Percentiles rank a stretch among this genome's conserved stretches.
Conservation (phyloP, 1,140 invertebrate species). For the Psilanteris sp. region DNA sequence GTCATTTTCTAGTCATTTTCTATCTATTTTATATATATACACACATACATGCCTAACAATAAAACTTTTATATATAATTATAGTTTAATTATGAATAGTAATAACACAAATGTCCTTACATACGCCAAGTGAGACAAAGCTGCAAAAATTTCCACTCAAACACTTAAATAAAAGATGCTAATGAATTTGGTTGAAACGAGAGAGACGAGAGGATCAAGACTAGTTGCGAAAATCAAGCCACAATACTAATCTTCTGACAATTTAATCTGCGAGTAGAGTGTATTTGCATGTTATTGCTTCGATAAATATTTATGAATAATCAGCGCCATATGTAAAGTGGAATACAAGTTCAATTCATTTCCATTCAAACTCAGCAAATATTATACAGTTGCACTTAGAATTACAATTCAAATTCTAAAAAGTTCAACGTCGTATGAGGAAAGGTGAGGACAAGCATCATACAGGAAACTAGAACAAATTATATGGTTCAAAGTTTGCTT, state of each 20-base stretch:
- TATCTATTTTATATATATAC: conserved; percentile 20
- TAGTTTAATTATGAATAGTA: conserved; percentile 9
- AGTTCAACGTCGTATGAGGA: too few species aligned
- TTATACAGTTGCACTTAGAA: too few species aligned
- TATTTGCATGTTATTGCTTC: conserved; percentile 42
- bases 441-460: too few species aligned
- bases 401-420: too few species aligned
- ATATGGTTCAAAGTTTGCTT: too few species aligned
- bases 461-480: too few species aligned
- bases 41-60: conserved; percentile 12
- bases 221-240: conserved; percentile 2
- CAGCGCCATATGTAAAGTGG: conserved; percentile 4
- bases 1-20: conserved; percentile 31
- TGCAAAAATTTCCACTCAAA: too few species aligned
- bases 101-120: not conserved
- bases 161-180: too few species aligned
- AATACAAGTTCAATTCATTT: conserved; percentile 4
- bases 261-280: conserved; percentile 27
- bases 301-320: conserved; percentile 28
- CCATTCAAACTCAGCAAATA: conserved; percentile 6
- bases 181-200: too few species aligned
- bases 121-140: not conserved
- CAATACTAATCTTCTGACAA: conserved; percentile 14
- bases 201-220: conserved; percentile 1
- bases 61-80: conserved; percentile 26